Evolutionary conservation across 37 sponge, comb jelly and placozoan genomes (phyloP), one percentile per base, ranked within the genome.

Genomic region (Aphrocallistes beatrix): DNA sequence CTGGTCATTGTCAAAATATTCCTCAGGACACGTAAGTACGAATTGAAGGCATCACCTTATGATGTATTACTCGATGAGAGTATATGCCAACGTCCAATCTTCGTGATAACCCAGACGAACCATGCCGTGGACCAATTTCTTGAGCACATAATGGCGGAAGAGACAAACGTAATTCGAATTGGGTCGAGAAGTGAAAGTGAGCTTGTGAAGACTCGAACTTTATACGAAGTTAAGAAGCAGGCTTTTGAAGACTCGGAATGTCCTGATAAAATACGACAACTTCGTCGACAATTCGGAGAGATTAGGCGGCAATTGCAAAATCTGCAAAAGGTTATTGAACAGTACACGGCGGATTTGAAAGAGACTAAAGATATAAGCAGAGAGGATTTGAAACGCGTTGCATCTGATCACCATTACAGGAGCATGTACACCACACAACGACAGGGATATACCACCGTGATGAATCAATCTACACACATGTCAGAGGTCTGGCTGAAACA

Each of bases 81-180:
- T 37, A 37, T 37, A 3, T 37, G 60, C 42, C 37, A 81, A 8
- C 86, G 86, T 39, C 98, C 98, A 0, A 94, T 97, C 39, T 69
- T 94, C 17, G 88, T 94, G 28, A 86, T 97, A 13, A 92, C 92
- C 85, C 94, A 94, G 86, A 94, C 93, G 16, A 97, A 97, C 39
- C 98, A 97, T 90, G 98, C 98, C 19, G 84, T 94, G 17, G 97
- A 97, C 51, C 93, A 97, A 85, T 97, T 97, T 75, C 84, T 97
- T 37, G 88, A 90, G 38, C 49, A 51, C 23, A 84, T 88, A 34
- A 51, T 88, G 16, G 3, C 23, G 48, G 82, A 38, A 60, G 69
- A 40, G 21, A 86, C 87, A 16, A 88, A 87, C 38, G 82, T 97
- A 34, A 83, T 91, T 37, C 48, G 98, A 60, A 90, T 94, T 82